Conservation (phyloP, 2,113 vertebrate species). For the Australoheros scitulus region DNA sequence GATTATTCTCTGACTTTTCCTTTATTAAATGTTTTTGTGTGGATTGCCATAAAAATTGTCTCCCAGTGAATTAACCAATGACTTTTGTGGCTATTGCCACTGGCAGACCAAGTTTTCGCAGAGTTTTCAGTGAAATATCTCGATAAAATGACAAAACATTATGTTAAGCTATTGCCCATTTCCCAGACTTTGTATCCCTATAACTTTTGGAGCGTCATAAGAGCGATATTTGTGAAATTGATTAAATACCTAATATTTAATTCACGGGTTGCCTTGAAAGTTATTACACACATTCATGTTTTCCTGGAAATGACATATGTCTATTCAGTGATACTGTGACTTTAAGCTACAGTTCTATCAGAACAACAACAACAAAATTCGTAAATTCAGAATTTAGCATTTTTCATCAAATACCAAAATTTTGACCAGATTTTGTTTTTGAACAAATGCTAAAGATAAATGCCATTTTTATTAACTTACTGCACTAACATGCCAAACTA, state of each 20-base stretch:
- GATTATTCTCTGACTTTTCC: background rate
- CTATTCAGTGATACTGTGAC: background rate
- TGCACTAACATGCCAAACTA: background rate
- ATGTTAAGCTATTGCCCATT: background rate
- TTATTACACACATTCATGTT: background rate
- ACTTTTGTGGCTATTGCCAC: background rate
- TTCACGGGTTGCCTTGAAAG: background rate
- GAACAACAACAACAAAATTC: background rate
- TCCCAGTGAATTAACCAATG: background rate
- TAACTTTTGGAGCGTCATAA: background rate
- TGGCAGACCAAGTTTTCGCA: background rate
- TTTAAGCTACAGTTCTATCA: background rate
- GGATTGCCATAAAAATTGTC: background rate
- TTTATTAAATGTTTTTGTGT: background rate
- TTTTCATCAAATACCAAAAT: background rate
- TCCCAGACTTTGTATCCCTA: background rate
- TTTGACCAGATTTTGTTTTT: background rate
- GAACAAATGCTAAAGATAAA: background rate
- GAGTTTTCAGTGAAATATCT: background rate
- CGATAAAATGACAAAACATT: background rate
- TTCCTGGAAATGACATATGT: fast-evolving
- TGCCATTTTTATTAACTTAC: background rate
- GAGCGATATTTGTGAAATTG: background rate
- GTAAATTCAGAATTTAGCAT: too few relatives aligned
- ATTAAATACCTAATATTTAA: background rate